Conservation (phyloP, 2,113 vertebrate species). For the Thryonomys swinderianus region DNA sequence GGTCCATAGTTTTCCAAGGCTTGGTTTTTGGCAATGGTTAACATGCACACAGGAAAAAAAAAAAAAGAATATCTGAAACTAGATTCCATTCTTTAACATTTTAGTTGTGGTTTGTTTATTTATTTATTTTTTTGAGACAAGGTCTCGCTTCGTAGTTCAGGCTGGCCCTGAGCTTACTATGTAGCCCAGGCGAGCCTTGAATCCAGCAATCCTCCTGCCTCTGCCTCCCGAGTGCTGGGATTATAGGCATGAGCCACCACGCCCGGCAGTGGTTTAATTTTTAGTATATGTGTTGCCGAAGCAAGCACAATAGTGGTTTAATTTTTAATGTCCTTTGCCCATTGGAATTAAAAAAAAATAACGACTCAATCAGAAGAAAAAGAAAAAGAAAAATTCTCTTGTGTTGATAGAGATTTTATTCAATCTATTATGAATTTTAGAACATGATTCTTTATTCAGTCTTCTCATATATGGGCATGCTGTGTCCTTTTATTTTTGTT, state of each 20-base stretch:
- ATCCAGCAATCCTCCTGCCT: no score
- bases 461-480: neutral
- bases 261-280: no score
- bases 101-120: no score
- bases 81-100: neutral
- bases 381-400: neutral
- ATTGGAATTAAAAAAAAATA: neutral
- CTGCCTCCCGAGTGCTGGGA: no score
- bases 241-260: no score
- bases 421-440: neutral
- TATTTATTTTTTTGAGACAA: no score
- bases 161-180: no score
- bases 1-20: neutral
- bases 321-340: neutral
- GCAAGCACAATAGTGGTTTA: no score
- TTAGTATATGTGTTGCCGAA: no score
- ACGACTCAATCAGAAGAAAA: no score
- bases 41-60: neutral
- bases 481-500: neutral
- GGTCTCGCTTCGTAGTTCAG: no score
- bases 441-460: neutral
- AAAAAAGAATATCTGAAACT: neutral
- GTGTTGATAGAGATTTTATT: neutral
- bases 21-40: neutral
- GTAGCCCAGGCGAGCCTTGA: no score